Conservation (phyloP, 2,113 vertebrate species). For the Colossoma macropomum region DNA sequence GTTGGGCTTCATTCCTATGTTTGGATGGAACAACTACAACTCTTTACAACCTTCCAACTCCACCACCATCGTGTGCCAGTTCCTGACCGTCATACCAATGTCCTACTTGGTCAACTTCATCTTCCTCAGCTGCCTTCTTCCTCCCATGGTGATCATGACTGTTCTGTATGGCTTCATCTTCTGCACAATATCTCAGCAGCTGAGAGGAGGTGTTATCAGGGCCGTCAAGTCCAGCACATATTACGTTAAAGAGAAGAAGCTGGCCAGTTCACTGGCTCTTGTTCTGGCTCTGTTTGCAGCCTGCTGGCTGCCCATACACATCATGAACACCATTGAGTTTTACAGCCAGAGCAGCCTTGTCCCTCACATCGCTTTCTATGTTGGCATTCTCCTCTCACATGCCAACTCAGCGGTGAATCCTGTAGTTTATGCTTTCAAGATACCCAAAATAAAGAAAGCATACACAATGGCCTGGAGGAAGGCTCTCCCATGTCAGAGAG, state of each 20-base stretch:
- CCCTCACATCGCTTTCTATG: fast-evolving
- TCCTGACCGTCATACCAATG: conserved; percentile 76
- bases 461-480: conserved; percentile 8
- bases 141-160: conserved; percentile 81
- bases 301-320: conserved; percentile 87
- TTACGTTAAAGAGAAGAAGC: conserved; percentile 81
- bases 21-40: conserved; percentile 80
- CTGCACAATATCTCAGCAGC: conserved; percentile 31
- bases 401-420: conserved; percentile 87
- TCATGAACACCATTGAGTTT: conserved; percentile 77
- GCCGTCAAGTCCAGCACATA: conserved; percentile 64
- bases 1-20: conserved; percentile 82
- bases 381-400: conserved; percentile 83
- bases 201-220: neutral
- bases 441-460: conserved; percentile 33
- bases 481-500: conserved; percentile 67
- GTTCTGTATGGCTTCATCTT: conserved; percentile 82
- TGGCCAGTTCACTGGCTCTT: conserved; percentile 79
- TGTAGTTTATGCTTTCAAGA: conserved; percentile 41
- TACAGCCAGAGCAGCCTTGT: conserved; percentile 56
- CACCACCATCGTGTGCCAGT: conserved; percentile 63
- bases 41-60: neutral
- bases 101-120: conserved; percentile 85
- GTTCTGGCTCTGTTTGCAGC: conserved; percentile 66
- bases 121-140: conserved; percentile 78